Base-by-base conservation (phyloP, 2,797 vertebrate species). In the Silurus aristotelis region DNA sequence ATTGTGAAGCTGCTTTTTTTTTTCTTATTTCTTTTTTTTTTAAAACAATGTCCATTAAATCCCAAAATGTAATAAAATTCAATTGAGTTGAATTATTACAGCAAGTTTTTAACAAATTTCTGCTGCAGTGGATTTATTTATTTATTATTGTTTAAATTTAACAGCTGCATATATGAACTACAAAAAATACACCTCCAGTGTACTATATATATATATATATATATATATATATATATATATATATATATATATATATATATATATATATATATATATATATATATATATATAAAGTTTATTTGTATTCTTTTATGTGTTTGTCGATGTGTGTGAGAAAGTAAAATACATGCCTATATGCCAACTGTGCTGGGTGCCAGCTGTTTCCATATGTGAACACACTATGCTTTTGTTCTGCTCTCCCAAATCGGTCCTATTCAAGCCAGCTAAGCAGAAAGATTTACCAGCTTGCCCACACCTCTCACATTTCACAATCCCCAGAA, bases 361-460 rank as follows among this genome's bases (percentile, higher is more conserved):
- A 80, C 80, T 80, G 87, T 82, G 68, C 63, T 72, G 70, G 20
- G 25, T 64, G 88, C 70, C 85, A 81, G 87, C 82, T 88, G 82
- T 87, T 86, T 70, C 17, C 66, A 76, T 38, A 84, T 83, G 87
- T 83, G 67, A 13, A 31, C 71, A 89, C 80, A 89, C 81, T 85
- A 83, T 78, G 83, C 83, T 82, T 88, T 87, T 89, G 88, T 89
- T 81, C 84, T 80, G 75, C 67, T 71, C 68, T 85, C 61, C 68
- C 83, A 85, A 83, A 86, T 86, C 80, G 70, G 75, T 77, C 80
- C 81, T 75, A 73, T 83, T 81, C 82, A 86, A 85, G 56, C 38
- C 81, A 87, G 72, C 81, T 87, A 88, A 85, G 77, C 87, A 85
- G 77, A 89, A 87, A 85, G 81, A 85, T 82, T 89, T 63, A 85